Evolutionary conservation across 1,140 invertebrate species (phyloP), one percentile per base, ranked within the genome.

Genomic region (Scaptodrosophila lebanonensis): DNA sequence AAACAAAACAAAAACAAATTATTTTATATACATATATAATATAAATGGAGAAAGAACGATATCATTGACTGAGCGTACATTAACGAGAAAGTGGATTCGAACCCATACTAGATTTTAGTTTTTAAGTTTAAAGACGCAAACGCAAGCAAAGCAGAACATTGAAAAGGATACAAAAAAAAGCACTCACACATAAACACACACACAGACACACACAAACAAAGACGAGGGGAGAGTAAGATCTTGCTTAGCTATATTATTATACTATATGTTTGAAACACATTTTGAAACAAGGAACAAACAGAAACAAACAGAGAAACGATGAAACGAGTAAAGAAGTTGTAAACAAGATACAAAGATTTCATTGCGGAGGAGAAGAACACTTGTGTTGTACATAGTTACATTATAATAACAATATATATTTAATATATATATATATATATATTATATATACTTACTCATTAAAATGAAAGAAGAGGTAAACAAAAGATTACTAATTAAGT

Each of bases 351-450:
- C 73, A 79, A 79, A 79, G 75, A 79, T 73, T 79, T 82, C 75
- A 82, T 82, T 73, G 47, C 30, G 48, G 57, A 30, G 39, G 42
- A 50, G 65, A 40, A 27, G n/a, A 48, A 51, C 44, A 12, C 66
- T 60, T 75, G 60, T 79, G 75, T 79, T 79, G 75, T 79, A 79
- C 50, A 79, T 79, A 79, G 75, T 82, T 79, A 69, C 65, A 82
- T 79, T 69, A 66, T 82, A 75, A 53, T 79, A 51, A 79, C 44
- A 39, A 77, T 65, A 77, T 77, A 67, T 72, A 73, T 72, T 63
- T 64, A 72, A 69, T 61, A 76, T 75, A 71, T 58, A 72, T 59
- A 56, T 56, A 71, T 65, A 65, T 54, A 58, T 40, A 53, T 44
- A 61, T 79, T 84, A n/a, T n/a, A n/a, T n/a, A n/a, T 17, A 56